Base-by-base conservation (phyloP, 2,888 invertebrate species). In the Axea sp. region DNA sequence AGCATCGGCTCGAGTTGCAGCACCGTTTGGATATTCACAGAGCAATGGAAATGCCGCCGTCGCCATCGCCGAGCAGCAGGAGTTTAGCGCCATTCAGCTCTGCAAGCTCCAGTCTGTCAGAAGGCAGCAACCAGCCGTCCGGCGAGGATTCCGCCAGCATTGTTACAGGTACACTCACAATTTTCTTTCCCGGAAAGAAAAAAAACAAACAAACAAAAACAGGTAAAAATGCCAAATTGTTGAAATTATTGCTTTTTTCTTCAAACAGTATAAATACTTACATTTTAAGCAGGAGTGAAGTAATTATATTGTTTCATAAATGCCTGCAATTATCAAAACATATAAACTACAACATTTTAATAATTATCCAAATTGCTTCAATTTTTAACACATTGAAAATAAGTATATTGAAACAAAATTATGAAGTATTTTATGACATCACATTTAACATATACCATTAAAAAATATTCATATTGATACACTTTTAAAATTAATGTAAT, bases 21-120 rank as follows among this genome's bases (percentile, higher is more conserved):
- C 86, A 87, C 62, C 86, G 87, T 76, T 80, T 87, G 78, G 87
- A 87, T 81, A 82, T 86, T 78, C 87, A 86, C 75, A 80, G 89
- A 89, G 62, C 88, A 87, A 79, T 88, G 89, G 86, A 89, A 88
- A 87, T 90, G 89, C 91, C 93, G 81, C 93, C 94, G 77, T 94
- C 95, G 82, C 95, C 95, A 59, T 95, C 95, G 90, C 95, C 95
- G 82, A 94, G 95, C 84, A 94, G 95, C 88, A 91, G 95, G 78
- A 92, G 92, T 84, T 89, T 92, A 80, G 91, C 91, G 78, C 95
- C 95, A 80, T 96, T 95, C 91, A 95, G 95, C 88, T 96, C 96
- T 74, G 96, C 95, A 76, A 95, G 95, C 82, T 95, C 95, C 84
- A 95, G 95, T 89, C 91, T 96, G 84, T 94, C 94, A 84, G 94